phyloP scores from a whole-genome alignment of 23 tunicate genomes.

The Styela clava region DNA sequence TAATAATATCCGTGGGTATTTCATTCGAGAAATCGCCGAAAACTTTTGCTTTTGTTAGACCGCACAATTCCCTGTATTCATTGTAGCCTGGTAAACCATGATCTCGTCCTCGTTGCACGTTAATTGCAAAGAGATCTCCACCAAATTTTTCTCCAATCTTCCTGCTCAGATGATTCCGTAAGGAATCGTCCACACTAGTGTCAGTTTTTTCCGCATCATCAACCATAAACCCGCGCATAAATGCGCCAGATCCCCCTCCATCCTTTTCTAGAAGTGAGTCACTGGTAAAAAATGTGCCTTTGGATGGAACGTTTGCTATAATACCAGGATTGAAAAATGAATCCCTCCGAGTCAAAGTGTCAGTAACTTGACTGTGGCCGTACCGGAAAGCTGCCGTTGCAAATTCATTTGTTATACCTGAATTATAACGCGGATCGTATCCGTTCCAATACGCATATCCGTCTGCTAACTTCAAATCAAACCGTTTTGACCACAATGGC shows the following conservation, averaged over 20 bases:
- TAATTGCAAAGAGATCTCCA: conserved; percentile 47
- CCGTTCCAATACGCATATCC: too few relatives aligned
- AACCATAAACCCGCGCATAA: conserved; percentile 59
- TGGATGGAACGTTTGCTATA: neutral
- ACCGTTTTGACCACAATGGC: too few relatives aligned
- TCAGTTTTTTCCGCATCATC: conserved; percentile 59
- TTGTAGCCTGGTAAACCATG: conserved; percentile 89
- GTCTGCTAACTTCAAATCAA: conserved; percentile 62
- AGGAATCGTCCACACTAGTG: conserved; percentile 37
- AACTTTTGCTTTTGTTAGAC: conserved; percentile 37
- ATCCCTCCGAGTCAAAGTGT: conserved; percentile 73
- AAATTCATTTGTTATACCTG: too few relatives aligned
- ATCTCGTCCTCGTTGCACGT: conserved; percentile 84
- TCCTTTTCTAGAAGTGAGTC: conserved; percentile 31
- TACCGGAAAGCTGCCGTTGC: too few relatives aligned
- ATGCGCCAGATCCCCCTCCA: conserved; percentile 47
- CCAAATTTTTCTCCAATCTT: neutral
- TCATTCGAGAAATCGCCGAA: conserved; percentile 33
- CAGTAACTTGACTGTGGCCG: too few relatives aligned
- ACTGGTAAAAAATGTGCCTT: conserved; percentile 48
- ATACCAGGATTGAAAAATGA: conserved; percentile 30
- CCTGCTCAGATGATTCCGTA: conserved; percentile 57
- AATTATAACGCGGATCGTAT: conserved; percentile 63
- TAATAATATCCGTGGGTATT: conserved; percentile 20
- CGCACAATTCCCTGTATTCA: conserved; percentile 67